Evolutionary conservation across 2,888 invertebrate species (phyloP).

Genomic region (Parasteatoda lunata): DNA sequence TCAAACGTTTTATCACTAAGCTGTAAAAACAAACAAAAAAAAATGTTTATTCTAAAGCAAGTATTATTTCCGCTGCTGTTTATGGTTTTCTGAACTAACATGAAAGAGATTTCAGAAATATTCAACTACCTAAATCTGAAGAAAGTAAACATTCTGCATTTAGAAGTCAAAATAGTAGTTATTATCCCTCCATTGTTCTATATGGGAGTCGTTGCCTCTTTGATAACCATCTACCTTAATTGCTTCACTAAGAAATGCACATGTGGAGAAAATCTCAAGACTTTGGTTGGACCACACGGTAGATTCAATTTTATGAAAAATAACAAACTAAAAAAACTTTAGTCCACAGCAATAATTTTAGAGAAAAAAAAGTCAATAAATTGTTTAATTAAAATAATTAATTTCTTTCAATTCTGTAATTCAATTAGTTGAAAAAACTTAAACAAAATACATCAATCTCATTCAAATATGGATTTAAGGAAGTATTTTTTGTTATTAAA

Average conservation of each 20-base stretch:
- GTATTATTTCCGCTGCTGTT: not conserved
- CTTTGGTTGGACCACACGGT: not conserved
- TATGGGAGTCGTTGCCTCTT: conserved; percentile 1
- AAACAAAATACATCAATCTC: no score
- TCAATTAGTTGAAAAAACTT: no score
- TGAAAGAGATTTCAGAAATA: not conserved
- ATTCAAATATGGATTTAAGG: no score
- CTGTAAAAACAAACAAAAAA: not conserved
- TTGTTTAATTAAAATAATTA: no score
- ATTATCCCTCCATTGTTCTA: conserved; percentile 13
- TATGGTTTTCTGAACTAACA: no score
- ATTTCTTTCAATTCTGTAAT: no score
- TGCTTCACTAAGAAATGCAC: not conserved
- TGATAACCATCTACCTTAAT: conserved; percentile 6
- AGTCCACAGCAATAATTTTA: no score
- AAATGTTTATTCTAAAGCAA: not conserved
- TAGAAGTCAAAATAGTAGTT: conserved; percentile 14
- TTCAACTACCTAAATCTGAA: not conserved
- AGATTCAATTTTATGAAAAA: no score
- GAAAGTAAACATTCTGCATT: not conserved
- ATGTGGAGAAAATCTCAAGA: not conserved
- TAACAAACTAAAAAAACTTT: no score
- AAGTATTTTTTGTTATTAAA: no score
- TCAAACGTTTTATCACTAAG: not conserved
- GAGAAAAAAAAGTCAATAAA: no score